Evolutionary conservation across 2,113 vertebrate genomes (phyloP).

Genomic region (Oreochromis aureus): DNA sequence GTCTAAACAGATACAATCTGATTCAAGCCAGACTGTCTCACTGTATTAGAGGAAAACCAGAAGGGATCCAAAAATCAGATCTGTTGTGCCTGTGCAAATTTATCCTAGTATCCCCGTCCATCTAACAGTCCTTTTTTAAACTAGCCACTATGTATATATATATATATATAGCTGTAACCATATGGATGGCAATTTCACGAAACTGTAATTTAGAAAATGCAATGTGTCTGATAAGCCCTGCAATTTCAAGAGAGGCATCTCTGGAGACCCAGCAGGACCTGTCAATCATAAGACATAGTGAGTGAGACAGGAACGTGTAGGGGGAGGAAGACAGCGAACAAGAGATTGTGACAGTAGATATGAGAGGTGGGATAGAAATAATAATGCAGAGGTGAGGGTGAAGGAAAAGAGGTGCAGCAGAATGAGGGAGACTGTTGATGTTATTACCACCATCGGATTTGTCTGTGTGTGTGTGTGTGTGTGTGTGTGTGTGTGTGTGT

Average conservation of each 20-base stretch:
- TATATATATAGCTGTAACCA: neutral
- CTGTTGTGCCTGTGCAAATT: neutral
- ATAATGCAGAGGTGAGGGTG: neutral
- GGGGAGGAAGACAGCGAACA: neutral
- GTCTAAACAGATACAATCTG: conserved; percentile 38
- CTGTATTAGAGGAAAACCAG: conserved; percentile 7
- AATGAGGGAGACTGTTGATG: neutral
- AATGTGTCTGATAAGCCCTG: neutral
- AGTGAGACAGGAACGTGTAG: neutral
- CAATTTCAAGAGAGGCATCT: neutral
- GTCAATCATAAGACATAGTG: conserved; percentile 8
- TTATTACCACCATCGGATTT: neutral
- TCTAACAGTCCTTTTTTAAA: neutral
- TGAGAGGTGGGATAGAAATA: neutral
- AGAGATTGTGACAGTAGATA: neutral
- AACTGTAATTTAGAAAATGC: neutral
- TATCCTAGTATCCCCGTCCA: neutral
- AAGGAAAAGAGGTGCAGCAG: neutral
- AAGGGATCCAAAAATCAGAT: conserved; percentile 14
- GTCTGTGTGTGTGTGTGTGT: neutral
- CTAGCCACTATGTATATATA: neutral
- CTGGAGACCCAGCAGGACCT: conserved; percentile 7
- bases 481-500: neutral
- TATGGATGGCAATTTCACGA: neutral
- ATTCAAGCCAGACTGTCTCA: conserved; percentile 38